phyloP scores from a whole-genome alignment of 2,797 vertebrate species.

The Onychomys torridus region DNA sequence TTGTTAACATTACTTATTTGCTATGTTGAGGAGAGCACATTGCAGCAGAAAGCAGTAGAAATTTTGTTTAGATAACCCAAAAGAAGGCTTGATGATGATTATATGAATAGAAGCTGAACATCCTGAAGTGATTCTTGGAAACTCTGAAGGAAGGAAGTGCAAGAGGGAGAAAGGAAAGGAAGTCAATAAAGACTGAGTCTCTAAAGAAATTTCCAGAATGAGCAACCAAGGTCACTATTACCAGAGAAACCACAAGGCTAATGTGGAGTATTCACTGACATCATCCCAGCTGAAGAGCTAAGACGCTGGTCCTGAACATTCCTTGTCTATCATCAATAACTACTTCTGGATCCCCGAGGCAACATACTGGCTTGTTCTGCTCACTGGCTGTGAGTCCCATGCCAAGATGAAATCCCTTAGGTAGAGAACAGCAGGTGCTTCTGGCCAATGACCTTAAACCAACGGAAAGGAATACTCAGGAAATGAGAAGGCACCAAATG shows the following conservation, averaged over 20 bases:
- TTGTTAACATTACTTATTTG: background rate
- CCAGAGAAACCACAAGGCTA: background rate
- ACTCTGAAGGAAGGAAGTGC: background rate
- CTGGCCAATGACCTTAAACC: background rate
- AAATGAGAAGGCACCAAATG: background rate
- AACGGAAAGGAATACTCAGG: background rate
- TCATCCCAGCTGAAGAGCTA: background rate
- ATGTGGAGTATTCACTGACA: rapidly evolving
- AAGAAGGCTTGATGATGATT: background rate
- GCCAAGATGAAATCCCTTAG: background rate
- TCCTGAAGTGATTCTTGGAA: background rate
- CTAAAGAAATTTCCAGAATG: background rate
- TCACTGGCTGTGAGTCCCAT: background rate
- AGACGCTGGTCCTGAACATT: background rate
- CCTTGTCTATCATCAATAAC: background rate
- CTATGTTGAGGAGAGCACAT: background rate
- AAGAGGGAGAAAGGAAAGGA: background rate
- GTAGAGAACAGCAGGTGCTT: too few species aligned
- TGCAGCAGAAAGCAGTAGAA: background rate
- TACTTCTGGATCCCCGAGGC: background rate
- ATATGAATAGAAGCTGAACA: background rate
- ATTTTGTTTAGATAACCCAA: background rate
- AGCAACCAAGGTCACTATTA: background rate
- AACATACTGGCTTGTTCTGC: rapidly evolving
- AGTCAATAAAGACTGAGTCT: background rate